A percentile compares a stretch with the other conserved stretches of the same genome.
These are phyloP conservation scores for Xiphophorus birchmanni DNA, from an alignment of 2,797 vertebrate species.

Conservation along the genomic window DNA sequence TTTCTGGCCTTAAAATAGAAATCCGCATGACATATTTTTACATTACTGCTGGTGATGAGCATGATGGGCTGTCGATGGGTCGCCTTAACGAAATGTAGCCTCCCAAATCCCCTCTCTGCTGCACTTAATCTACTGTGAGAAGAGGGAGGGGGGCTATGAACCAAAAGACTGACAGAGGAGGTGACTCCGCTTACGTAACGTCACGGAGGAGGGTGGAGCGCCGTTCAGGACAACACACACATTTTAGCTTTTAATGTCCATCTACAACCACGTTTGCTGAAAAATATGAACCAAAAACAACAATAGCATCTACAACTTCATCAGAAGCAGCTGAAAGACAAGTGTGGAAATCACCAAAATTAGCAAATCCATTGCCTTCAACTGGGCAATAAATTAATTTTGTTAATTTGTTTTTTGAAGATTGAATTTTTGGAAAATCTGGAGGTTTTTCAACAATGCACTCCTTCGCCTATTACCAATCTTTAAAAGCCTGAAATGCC, in stretches of 20 bases:
- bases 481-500: no score
- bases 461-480: no score
- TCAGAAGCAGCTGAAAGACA: neutral
- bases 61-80: constrained; percentile 50
- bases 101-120: constrained; percentile 66
- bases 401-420: no score
- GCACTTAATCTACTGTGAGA: constrained; percentile 50
- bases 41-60: constrained; percentile 44
- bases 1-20: constrained; percentile 50
- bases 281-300: neutral
- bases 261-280: neutral
- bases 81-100: constrained; percentile 38
- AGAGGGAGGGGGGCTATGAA: constrained; percentile 21
- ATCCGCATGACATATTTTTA: constrained; percentile 44
- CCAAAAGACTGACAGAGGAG: constrained; percentile 15
- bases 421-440: no score
- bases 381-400: no score
- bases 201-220: constrained; percentile 3
- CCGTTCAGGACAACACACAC: constrained; percentile 13
- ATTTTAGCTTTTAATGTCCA: neutral
- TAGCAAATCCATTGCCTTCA: no score
- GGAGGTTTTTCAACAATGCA: no score
- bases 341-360: no score
- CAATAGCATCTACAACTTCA: neutral
- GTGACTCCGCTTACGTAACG: constrained; percentile 21